These are phyloP conservation scores for Macrobrachium nipponense DNA, from an alignment of 1,140 invertebrate species.

Conservation along the genomic window DNA sequence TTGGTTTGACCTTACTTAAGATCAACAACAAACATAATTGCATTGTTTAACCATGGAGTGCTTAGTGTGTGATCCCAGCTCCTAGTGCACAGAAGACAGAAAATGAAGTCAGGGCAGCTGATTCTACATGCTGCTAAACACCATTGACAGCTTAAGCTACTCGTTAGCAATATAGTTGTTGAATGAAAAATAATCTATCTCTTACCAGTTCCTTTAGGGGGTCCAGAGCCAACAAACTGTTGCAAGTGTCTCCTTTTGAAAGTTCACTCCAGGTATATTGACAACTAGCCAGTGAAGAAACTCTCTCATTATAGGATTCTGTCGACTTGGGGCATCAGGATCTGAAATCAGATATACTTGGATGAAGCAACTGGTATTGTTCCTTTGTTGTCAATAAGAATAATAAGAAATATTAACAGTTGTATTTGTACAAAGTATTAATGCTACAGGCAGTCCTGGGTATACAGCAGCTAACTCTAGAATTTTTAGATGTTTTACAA, in stretches of 20 bases:
- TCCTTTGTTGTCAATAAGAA: no score
- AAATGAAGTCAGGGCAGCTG: background rate
- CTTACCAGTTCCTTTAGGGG: constrained; percentile 78
- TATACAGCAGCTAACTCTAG: no score
- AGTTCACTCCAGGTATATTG: constrained; percentile 87
- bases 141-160: background rate
- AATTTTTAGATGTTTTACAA: no score
- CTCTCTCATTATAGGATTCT: constrained; percentile 82
- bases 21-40: no score
- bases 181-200: background rate
- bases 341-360: constrained; percentile 72
- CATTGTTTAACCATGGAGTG: no score
- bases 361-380: background rate
- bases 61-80: no score
- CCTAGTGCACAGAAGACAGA: no score
- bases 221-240: constrained; percentile 78
- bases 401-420: no score
- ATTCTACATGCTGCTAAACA: background rate
- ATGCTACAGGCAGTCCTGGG: no score
- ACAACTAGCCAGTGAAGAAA: constrained; percentile 93
- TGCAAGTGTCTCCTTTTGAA: constrained; percentile 73
- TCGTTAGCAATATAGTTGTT: background rate
- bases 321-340: constrained; percentile 89
- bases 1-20: no score
- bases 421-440: background rate